Conservation (phyloP, 2,888 invertebrate genomes). For the Cerceris rybyensis region DNA sequence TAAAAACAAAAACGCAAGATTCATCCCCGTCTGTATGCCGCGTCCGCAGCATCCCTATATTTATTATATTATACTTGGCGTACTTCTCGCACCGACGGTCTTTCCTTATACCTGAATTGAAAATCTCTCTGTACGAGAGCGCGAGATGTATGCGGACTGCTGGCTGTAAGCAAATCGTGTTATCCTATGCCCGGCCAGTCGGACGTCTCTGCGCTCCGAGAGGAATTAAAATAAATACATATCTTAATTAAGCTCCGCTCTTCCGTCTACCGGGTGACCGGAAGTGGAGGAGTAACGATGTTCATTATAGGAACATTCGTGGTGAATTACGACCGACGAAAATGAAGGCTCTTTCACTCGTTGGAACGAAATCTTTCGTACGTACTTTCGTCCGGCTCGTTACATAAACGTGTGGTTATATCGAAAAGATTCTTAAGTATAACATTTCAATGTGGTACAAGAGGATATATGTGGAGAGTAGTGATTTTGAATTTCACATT, state of each 20-base stretch:
- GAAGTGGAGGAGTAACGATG: slow-evolving; percentile 19
- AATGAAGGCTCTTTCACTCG: slow-evolving; percentile 24
- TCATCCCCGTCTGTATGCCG: slow-evolving; percentile 45
- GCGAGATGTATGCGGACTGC: slow-evolving; percentile 71
- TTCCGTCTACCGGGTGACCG: slow-evolving; percentile 69
- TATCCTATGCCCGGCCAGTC: slow-evolving; percentile 73
- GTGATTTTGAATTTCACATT: too few relatives aligned
- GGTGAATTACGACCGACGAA: slow-evolving; percentile 30
- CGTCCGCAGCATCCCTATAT: slow-evolving; percentile 49
- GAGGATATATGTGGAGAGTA: too few relatives aligned
- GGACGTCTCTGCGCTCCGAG: slow-evolving; percentile 73
- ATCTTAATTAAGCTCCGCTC: slow-evolving; percentile 80
- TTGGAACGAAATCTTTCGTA: slow-evolving; percentile 13
- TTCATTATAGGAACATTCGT: slow-evolving; percentile 5
- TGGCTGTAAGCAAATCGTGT: slow-evolving; percentile 79
- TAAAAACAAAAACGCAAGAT: slow-evolving; percentile 67
- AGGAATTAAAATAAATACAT: slow-evolving; percentile 81
- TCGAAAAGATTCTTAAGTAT: too few relatives aligned
- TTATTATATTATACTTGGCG: slow-evolving; percentile 69
- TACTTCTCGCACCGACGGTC: slow-evolving; percentile 58
- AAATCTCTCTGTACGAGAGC: slow-evolving; percentile 72
- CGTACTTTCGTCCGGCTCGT: too few relatives aligned
- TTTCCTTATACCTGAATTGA: slow-evolving; percentile 77
- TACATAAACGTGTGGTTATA: too few relatives aligned
- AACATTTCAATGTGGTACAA: too few relatives aligned